Evolutionary conservation across 1,140 invertebrate genomes (phyloP).

Genomic region (Euschistus heros): DNA sequence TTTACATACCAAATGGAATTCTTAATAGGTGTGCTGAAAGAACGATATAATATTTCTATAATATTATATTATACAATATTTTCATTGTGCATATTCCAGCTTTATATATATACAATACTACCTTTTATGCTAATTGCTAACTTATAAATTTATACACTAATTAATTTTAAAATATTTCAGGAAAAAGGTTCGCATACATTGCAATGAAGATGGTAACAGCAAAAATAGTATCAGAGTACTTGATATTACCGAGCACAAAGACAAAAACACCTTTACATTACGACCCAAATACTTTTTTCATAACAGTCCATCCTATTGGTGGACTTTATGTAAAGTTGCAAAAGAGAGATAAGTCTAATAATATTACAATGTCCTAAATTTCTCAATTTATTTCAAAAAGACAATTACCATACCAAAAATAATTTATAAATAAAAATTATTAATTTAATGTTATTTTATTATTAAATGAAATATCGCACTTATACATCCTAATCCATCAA

Average conservation of each 20-base stretch:
- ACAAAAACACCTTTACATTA: neutral
- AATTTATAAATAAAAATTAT: too few relatives aligned
- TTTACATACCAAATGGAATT: too few relatives aligned
- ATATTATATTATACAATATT: too few relatives aligned
- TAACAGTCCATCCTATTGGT: neutral
- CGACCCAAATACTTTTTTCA: neutral
- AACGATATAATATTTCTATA: too few relatives aligned
- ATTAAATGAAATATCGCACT: too few relatives aligned
- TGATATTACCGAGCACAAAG: neutral
- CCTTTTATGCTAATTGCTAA: too few relatives aligned
- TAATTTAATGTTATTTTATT: too few relatives aligned
- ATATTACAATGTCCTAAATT: neutral
- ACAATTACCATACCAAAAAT: too few relatives aligned
- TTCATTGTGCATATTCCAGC: too few relatives aligned
- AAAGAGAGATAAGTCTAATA: neutral
- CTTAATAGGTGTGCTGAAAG: too few relatives aligned
- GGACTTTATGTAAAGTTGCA: neutral
- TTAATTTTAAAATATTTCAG: neutral
- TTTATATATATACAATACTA: too few relatives aligned
- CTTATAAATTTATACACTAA: neutral
- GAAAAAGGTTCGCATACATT: neutral
- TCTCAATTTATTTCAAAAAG: neutral
- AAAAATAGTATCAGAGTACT: neutral
- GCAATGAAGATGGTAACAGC: neutral
- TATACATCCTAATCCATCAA: too few relatives aligned